A percentile compares a stretch with the other conserved stretches of the same genome.
phyloP scores from a whole-genome alignment of 37 sponge, comb jelly and placozoan species.

The Haliclona indistincta region DNA sequence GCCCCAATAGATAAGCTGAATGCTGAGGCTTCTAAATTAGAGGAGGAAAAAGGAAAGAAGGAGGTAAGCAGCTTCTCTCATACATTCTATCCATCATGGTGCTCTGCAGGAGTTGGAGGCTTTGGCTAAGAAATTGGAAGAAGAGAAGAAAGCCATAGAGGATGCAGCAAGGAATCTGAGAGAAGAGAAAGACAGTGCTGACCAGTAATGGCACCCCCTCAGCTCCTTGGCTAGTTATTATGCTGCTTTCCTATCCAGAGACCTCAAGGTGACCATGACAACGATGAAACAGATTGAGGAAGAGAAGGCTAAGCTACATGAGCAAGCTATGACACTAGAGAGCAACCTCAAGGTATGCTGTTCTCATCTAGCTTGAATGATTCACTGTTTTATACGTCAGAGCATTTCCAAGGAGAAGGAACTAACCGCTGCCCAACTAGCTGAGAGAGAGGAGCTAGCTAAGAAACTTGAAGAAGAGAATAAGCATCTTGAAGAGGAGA shows the following conservation, averaged over 20 bases:
- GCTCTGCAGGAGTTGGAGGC: conserved; percentile 60
- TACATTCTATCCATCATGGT: not conserved
- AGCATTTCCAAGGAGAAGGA: conserved; percentile 64
- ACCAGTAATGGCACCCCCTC: conserved; percentile 49
- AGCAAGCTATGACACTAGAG: conserved; percentile 43
- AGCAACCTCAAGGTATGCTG: conserved; percentile 57
- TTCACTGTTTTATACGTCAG: too few relatives aligned
- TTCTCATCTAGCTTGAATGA: too few relatives aligned
- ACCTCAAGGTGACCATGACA: conserved; percentile 69
- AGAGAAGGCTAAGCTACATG: conserved; percentile 55
- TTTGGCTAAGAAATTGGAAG: conserved; percentile 71
- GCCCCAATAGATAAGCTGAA: conserved; percentile 61
- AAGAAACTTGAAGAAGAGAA: conserved; percentile 90
- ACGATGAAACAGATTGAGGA: conserved; percentile 83
- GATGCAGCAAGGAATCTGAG: conserved; percentile 68
- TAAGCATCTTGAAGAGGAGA: conserved; percentile 62
- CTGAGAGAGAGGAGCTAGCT: conserved; percentile 77
- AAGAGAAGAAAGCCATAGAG: conserved; percentile 79
- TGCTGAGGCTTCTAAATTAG: conserved; percentile 75
- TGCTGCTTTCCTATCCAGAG: conserved; percentile 38
- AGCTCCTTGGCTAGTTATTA: not conserved
- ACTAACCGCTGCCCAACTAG: conserved; percentile 60
- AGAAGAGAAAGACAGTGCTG: conserved; percentile 72
- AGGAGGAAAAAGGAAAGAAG: conserved; percentile 82
- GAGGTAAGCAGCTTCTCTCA: conserved; percentile 28